Conservation (phyloP, 2,888 invertebrate species). For the Adelphocoris suturalis region DNA sequence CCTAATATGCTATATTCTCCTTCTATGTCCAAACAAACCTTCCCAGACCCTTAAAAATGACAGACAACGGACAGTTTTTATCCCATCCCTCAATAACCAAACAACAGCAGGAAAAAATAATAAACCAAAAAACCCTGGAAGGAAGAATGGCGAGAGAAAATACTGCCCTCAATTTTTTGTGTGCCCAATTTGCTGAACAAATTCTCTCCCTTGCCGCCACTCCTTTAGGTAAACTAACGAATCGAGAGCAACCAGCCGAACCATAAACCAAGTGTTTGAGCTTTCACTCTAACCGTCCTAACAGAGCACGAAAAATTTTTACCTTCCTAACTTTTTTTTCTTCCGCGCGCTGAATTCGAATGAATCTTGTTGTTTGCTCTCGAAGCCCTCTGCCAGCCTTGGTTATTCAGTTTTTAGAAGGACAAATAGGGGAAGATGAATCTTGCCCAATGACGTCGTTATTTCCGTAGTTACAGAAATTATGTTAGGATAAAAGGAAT, state of each 20-base stretch:
- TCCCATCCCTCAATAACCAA: not conserved
- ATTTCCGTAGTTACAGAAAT: not conserved
- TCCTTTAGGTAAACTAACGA: constrained; percentile 57
- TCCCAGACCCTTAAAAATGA: constrained; percentile 46
- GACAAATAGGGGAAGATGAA: not conserved
- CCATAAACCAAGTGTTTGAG: constrained; percentile 62
- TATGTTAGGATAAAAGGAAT: no score
- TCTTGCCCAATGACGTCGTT: not conserved
- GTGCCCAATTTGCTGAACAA: constrained; percentile 46
- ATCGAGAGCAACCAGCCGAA: constrained; percentile 33
- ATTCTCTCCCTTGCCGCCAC: not conserved
- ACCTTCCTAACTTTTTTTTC: constrained; percentile 17
- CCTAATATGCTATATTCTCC: not conserved
- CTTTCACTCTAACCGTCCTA: constrained; percentile 43
- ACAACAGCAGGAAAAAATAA: no score
- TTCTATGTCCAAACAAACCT: not conserved
- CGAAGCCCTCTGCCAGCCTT: not conserved
- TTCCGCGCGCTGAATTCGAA: not conserved
- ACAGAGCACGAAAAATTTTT: constrained; percentile 13
- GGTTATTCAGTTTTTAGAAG: not conserved
- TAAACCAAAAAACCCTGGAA: not conserved
- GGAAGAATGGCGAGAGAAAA: constrained; percentile 10
- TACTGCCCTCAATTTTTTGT: constrained; percentile 32
- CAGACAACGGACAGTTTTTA: constrained; percentile 6
- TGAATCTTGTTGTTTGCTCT: not conserved